A percentile compares a stretch with the other conserved stretches of the same genome.
phyloP scores from a whole-genome alignment of 2,888 invertebrate species.

The Pristionchus maxplancki region DNA sequence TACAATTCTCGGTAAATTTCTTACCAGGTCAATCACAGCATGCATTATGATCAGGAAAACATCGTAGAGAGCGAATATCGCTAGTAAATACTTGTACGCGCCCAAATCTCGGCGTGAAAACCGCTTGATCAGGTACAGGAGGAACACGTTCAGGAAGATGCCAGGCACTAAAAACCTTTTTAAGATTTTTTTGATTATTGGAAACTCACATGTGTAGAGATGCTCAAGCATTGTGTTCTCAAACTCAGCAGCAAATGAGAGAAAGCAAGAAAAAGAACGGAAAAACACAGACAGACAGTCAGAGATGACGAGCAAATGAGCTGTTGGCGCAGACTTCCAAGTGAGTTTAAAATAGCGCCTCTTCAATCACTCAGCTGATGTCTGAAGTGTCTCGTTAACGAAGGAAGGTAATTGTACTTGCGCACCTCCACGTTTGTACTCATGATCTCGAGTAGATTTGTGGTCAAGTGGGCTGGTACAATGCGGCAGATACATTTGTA shows the following conservation, averaged over 20 bases:
- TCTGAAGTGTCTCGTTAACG: too few species aligned
- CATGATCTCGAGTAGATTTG: too few species aligned
- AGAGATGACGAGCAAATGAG: not conserved
- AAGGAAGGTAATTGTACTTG: too few species aligned
- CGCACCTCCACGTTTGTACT: too few species aligned
- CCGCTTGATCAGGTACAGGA: conserved; percentile 4
- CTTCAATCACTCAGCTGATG: too few species aligned
- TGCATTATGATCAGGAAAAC: not conserved
- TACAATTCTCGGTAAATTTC: not conserved
- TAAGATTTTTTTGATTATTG: not conserved
- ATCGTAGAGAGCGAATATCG: not conserved
- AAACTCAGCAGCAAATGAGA: not conserved
- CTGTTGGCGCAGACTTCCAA: too few species aligned
- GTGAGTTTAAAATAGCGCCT: too few species aligned
- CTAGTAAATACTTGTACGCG: not conserved
- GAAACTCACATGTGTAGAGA: not conserved
- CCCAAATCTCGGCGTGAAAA: not conserved
- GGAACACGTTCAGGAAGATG: not conserved
- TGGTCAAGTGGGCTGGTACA: too few species aligned
- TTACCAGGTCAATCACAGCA: not conserved
- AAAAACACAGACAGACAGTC: not conserved
- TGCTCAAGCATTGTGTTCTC: not conserved
- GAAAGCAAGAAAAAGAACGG: not conserved
- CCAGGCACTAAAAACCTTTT: not conserved
- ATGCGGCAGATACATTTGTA: too few species aligned